phyloP scores from a whole-genome alignment of 2,113 vertebrate species.

The Ciconia boyciana region DNA sequence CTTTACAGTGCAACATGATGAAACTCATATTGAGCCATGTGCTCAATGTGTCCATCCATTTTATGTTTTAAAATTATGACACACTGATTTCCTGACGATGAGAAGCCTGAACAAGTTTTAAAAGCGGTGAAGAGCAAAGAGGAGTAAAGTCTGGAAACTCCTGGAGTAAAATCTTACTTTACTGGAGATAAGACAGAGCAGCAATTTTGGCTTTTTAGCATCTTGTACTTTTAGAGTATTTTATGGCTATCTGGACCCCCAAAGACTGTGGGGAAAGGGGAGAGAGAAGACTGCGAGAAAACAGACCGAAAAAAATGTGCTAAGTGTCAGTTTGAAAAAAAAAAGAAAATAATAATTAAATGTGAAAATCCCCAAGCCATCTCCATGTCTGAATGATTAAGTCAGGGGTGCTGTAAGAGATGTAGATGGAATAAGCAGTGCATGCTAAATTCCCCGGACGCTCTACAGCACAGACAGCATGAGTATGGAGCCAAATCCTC shows the following conservation, averaged over 20 bases:
- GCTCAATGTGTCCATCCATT: background rate
- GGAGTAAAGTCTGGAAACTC: background rate
- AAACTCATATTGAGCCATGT: background rate
- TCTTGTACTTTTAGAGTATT: background rate
- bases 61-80: background rate
- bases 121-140: background rate
- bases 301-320: background rate
- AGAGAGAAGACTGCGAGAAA: background rate
- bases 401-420: background rate
- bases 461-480: background rate
- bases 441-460: background rate
- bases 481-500: background rate
- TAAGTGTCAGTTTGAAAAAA: background rate
- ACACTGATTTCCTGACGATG: background rate
- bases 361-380: background rate
- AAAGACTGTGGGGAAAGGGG: background rate
- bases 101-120: background rate
- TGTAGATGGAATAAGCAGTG: background rate
- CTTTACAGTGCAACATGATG: background rate
- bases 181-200: background rate
- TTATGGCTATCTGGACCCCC: background rate
- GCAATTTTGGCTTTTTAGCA: background rate
- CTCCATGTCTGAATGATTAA: conserved; percentile 18
- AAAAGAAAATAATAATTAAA: background rate
- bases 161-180: background rate